These are phyloP conservation scores for Atethmia centrago DNA, from an alignment of 2,888 invertebrate genomes.

Conservation along the genomic window DNA sequence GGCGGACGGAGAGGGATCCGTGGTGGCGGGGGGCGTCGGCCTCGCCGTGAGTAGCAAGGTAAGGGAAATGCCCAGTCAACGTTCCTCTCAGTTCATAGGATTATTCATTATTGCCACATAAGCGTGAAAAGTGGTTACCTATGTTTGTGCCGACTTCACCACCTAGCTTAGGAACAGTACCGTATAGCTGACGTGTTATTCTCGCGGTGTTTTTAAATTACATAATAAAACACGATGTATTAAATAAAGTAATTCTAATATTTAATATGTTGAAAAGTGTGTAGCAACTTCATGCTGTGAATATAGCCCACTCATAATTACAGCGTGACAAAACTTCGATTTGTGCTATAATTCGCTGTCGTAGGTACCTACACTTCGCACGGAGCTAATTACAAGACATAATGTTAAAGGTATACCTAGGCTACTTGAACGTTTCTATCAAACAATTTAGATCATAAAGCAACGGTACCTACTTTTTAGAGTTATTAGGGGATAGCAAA, in stretches of 20 bases:
- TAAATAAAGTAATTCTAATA: constrained; percentile 1
- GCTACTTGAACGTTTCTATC: background rate
- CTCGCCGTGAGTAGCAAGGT: constrained; percentile 90
- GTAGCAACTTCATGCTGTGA: constrained; percentile 25
- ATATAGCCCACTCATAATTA: constrained; percentile 30
- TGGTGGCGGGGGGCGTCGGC: constrained; percentile 87
- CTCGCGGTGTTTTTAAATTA: constrained; percentile 8
- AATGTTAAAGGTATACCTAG: constrained; percentile 37
- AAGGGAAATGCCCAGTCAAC: constrained; percentile 49
- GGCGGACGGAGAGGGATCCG: constrained; percentile 85
- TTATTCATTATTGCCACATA: constrained; percentile 29
- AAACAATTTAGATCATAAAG: background rate
- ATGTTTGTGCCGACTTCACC: constrained; percentile 11
- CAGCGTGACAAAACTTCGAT: constrained; percentile 27
- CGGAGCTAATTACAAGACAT: constrained; percentile 2
- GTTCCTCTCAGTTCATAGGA: constrained; percentile 26
- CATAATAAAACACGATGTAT: constrained; percentile 21
- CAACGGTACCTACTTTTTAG: background rate
- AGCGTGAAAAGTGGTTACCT: constrained; percentile 23
- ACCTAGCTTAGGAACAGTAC: constrained; percentile 1
- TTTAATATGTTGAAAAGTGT: constrained; percentile 12
- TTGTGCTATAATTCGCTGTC: constrained; percentile 15
- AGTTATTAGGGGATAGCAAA: background rate
- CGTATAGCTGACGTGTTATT: constrained; percentile 1
- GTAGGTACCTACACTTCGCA: background rate